Percentiles rank a stretch among this genome's conserved stretches.
These are phyloP conservation scores for Pelusios castaneus DNA, from an alignment of 2,113 vertebrate species.

Conservation along the genomic window DNA sequence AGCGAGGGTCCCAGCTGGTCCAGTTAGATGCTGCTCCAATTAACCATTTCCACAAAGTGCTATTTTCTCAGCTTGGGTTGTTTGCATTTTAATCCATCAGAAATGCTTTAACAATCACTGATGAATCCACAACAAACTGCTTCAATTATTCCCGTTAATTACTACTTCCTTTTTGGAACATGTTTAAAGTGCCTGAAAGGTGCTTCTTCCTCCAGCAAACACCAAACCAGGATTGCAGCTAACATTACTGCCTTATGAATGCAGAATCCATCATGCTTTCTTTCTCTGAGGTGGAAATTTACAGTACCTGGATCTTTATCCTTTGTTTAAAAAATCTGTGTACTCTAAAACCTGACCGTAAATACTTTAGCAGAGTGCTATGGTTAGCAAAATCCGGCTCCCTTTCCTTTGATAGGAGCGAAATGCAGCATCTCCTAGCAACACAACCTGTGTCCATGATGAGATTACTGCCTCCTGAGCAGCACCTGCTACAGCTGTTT, in stretches of 20 bases:
- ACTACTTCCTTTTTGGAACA: rapidly evolving
- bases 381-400: neutral
- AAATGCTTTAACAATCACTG: neutral
- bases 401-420: neutral
- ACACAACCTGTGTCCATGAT: neutral
- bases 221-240: neutral
- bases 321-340: neutral
- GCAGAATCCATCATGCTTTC: neutral
- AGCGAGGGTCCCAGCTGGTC: constrained; percentile 19
- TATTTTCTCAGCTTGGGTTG: rapidly evolving
- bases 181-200: rapidly evolving
- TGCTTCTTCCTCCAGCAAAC: neutral
- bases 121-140: neutral
- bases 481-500: neutral
- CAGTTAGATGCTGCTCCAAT: neutral
- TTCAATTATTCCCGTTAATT: rapidly evolving
- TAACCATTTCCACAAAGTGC: neutral
- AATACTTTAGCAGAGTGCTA: neutral
- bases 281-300: neutral
- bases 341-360: rapidly evolving
- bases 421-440: neutral
- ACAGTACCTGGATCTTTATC: rapidly evolving
- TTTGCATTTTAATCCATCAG: neutral
- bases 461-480: neutral
- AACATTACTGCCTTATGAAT: neutral